Base-by-base conservation (phyloP, 2,113 vertebrate genomes). In the Bujurquina vittata region DNA sequence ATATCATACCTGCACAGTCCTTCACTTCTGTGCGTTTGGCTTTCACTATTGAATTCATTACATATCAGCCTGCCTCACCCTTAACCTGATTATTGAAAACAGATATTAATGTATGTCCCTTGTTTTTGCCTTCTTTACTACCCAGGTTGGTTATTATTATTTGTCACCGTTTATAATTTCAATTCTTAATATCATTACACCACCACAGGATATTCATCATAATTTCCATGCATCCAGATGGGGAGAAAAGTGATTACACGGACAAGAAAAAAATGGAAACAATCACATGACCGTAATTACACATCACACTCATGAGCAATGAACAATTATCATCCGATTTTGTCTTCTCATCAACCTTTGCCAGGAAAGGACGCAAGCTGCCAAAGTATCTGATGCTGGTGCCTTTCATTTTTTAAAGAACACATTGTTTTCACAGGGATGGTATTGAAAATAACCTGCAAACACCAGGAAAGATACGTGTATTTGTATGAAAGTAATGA, bases 341-440 rank as follows among this genome's bases (percentile, higher is more conserved):
- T 88, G 57, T 23, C 80, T 54, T 87, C 58, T 88, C 78, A 80
- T 88, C 80, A 87, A 62, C 75, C 69, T 90, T 87, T 80, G 29
- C 62, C 55, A 77, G 77, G 49, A 17, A 69, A 61, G 10, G 65
- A 77, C 12, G 46, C 18, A 26, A 63, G 23, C 86, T 84, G 82
- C 63, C 69, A 84, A 85, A 79, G 60, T 84, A 58, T 84, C 87
- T 80, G 59, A 52, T 23, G 60, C 37, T 52, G 58, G 78, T 61
- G 18, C 75, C 35, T 81, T 85, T 85, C 18, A 62, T 86, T 74
- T 52, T 87, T 26, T 55, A n/a, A 9, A 54, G 17, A 52, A 31
- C 65, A 26, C 0, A 84, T 56, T 87, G 12, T 7, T 77, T 73
- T 62, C 80, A 74, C 37, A 80, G 33, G 10, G 22, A 79, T 33